phyloP scores from a whole-genome alignment of 2,888 invertebrate species.

The Cordylochernes scorpioides region DNA sequence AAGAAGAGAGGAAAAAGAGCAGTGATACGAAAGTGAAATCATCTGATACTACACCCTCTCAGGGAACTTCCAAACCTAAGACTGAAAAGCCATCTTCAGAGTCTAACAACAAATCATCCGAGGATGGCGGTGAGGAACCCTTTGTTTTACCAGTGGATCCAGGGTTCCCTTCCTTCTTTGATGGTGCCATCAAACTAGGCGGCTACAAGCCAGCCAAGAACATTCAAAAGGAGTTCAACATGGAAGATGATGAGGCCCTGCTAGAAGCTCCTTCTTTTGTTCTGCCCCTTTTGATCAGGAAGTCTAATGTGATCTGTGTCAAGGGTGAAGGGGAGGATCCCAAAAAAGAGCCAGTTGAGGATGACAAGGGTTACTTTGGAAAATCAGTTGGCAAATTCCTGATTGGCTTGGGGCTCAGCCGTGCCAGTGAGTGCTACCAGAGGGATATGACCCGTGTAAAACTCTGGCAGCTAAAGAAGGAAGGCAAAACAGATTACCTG shows the following conservation, averaged over 20 bases:
- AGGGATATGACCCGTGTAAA: constrained; percentile 61
- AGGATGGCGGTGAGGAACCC: constrained; percentile 1
- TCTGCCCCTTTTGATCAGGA: constrained; percentile 14
- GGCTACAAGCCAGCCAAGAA: constrained; percentile 8
- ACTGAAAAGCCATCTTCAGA: too few species aligned
- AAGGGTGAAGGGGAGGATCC: constrained; percentile 2
- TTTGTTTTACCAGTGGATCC: not conserved
- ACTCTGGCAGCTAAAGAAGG: constrained; percentile 42
- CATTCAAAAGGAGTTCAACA: constrained; percentile 5
- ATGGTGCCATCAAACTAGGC: constrained; percentile 8
- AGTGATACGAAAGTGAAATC: too few species aligned
- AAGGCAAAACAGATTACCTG: constrained; percentile 18
- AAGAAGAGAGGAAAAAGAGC: not conserved
- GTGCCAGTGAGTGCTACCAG: constrained; percentile 77
- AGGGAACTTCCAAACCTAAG: too few species aligned
- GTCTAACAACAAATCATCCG: not conserved
- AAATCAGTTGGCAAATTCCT: constrained; percentile 66
- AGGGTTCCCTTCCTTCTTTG: constrained; percentile 12
- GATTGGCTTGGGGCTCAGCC: constrained; percentile 61
- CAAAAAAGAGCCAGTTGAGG: constrained; percentile 4
- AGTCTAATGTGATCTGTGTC: constrained; percentile 12
- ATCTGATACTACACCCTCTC: too few species aligned
- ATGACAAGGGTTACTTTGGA: constrained; percentile 38
- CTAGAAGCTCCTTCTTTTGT: constrained; percentile 14
- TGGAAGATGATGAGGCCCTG: constrained; percentile 11